Base-by-base conservation (phyloP, 2,888 invertebrate species). In the Eupithecia centaureata region DNA sequence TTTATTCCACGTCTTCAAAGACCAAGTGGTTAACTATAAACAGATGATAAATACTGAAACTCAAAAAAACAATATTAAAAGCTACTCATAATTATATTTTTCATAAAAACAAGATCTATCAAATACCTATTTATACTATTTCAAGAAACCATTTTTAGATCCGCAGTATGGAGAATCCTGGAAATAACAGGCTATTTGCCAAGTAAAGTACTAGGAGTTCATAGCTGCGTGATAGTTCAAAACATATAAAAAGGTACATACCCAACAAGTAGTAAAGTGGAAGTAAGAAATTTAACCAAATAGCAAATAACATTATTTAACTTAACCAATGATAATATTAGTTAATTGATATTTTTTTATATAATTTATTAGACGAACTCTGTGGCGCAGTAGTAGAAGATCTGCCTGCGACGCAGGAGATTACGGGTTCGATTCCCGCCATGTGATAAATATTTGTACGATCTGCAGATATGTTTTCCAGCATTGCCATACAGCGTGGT, bases 181-280 rank as follows among this genome's bases (percentile, higher is more conserved):
- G 5, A 47, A 58, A 32, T 33, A 67, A 67, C 67, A 67, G 67
- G 63, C 63, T 56, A 33, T 63, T 60, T 60, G 63, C 67, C 63
- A 67, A 67, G 63, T 47, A 54, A 56, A 47, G 33, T 63, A 67
- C 67, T 22, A 60, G 67, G 67, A 28, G 30, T 7, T 54, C 60
- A 67, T 63, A 35, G 32, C 3, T 59, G n/a, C 15, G 30, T 38
- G 52, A 35, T 51, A 67, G 35, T 51, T 51, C 13, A 30, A 56
- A 30, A 51, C 25, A 32, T 7, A 5, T 5, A 27, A 60, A 35
- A 38, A 12, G 42, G 22, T 32, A 4, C 35, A 28, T 32, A 51
- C 28, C 38, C 59, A 59, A 67, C 62, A 64, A 57, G 67, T 68
- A 57, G 47, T 63, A n/a, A 58, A 63, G 59, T 30, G 54, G 54